Conservation (phyloP, 2,888 invertebrate species). For the Heliconius erato region DNA sequence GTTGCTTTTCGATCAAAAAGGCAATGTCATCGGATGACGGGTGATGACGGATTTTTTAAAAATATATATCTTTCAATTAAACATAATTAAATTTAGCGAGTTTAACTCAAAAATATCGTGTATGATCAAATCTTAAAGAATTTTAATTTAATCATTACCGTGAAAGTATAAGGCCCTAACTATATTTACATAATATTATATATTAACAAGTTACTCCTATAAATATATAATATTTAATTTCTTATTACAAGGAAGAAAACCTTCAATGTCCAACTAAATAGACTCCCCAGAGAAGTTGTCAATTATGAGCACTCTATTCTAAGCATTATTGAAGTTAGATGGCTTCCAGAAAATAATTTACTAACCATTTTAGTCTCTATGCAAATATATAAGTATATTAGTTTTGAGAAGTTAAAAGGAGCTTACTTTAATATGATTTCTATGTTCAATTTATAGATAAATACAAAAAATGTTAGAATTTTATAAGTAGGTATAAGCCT, state of each 20-base stretch:
- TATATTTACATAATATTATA: neutral
- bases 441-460: neutral
- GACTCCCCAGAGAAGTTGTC: slow-evolving; percentile 1
- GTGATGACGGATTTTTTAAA: too few relatives aligned
- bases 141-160: neutral
- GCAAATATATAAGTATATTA: neutral
- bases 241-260: neutral
- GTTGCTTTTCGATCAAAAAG: too few relatives aligned
- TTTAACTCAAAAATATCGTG: too few relatives aligned
- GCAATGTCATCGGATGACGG: too few relatives aligned
- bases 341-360: neutral
- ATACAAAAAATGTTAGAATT: too few relatives aligned
- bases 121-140: too few relatives aligned
- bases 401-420: neutral
- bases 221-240: neutral
- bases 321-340: neutral
- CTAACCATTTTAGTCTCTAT: neutral
- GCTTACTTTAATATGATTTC: neutral
- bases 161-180: neutral
- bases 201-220: neutral
- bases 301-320: neutral
- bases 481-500: too few relatives aligned
- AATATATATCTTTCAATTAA: too few relatives aligned
- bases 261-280: slow-evolving; percentile 6
- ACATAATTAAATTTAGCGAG: too few relatives aligned